Conservation (phyloP, 2,797 vertebrate species). For the Furcifer pardalis region DNA sequence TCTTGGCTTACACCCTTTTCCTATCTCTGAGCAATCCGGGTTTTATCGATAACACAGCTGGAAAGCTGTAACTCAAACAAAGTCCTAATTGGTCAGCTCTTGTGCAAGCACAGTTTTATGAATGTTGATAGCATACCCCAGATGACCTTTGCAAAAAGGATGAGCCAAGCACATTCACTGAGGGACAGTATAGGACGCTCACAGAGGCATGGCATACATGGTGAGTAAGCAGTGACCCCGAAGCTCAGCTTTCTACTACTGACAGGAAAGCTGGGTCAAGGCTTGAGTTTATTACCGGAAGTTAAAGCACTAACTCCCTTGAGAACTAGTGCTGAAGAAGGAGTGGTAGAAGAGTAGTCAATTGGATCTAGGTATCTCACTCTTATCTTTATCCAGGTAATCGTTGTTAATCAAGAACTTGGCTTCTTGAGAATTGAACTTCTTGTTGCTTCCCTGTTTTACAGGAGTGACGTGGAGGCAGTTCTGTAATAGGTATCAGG, state of each 20-base stretch:
- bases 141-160: background rate
- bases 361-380: too few relatives aligned
- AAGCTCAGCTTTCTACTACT: background rate
- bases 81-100: background rate
- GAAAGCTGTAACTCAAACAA: background rate
- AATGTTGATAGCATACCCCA: background rate
- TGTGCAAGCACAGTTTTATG: background rate
- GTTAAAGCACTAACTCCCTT: too few relatives aligned
- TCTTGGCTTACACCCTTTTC: background rate
- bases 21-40: background rate
- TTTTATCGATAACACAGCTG: background rate
- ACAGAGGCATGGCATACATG: background rate
- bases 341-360: too few relatives aligned
- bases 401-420: too few relatives aligned
- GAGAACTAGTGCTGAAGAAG: too few relatives aligned
- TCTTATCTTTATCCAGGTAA: too few relatives aligned
- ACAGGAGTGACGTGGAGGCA: too few relatives aligned
- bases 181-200: background rate
- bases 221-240: background rate
- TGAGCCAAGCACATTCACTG: background rate
- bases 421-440: too few relatives aligned
- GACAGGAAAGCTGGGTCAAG: background rate
- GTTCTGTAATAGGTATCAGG: too few relatives aligned
- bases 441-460: too few relatives aligned
- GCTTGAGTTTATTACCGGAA: background rate